Conservation (phyloP, 2,888 invertebrate species). For the Auanema freiburgensis region DNA sequence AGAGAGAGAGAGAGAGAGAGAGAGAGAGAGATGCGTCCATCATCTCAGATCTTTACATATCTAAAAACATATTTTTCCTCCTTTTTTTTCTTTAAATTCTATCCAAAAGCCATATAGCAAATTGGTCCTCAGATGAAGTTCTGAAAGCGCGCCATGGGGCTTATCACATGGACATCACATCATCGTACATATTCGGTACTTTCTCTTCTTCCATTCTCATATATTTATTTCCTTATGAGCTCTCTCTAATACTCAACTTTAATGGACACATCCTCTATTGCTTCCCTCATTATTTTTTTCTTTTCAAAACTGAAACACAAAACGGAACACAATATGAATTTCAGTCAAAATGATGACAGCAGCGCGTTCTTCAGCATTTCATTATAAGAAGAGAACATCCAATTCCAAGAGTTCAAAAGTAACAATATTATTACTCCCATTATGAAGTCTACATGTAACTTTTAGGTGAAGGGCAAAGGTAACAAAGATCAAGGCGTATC, state of each 20-base stretch:
- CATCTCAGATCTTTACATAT: not conserved
- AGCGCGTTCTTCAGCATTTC: constrained; percentile 33
- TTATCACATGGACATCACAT: no score
- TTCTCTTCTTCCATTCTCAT: no score
- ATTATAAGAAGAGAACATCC: constrained; percentile 31
- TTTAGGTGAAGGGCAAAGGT: not conserved
- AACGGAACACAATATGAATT: constrained; percentile 4
- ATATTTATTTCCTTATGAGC: no score
- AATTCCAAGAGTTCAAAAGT: not conserved
- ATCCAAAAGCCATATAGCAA: no score
- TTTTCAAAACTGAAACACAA: not conserved
- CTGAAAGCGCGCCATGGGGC: no score
- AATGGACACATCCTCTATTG: no score
- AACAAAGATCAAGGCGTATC: not conserved
- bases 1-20: constrained; percentile 3
- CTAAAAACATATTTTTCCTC: not conserved
- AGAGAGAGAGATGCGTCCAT: not conserved
- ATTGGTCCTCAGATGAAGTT: no score
- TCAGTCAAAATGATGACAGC: constrained; percentile 45
- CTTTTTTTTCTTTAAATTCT: no score
- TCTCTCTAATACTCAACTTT: no score
- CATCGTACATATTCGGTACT: no score
- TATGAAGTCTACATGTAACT: not conserved
- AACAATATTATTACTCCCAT: not conserved
- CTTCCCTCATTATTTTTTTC: no score